Conservation (phyloP, 2,888 invertebrate species). For the Matsumyia berberina region DNA sequence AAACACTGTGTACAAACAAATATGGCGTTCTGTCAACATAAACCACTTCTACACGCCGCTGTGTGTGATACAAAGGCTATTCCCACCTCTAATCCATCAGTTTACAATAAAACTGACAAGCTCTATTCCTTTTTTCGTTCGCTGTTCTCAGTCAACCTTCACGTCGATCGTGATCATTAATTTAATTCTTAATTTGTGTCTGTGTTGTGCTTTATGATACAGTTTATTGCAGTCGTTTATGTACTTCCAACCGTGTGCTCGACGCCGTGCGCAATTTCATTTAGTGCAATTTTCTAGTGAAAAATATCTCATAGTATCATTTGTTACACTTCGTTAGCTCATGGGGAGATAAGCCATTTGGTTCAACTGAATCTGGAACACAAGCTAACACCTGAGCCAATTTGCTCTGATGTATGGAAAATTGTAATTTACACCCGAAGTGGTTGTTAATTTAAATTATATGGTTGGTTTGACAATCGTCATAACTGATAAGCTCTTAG, state of each 20-base stretch:
- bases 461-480: neutral
- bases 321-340: neutral
- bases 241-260: slow-evolving; percentile 1
- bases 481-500: slow-evolving; percentile 17
- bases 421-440: neutral
- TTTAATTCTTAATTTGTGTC: slow-evolving; percentile 7
- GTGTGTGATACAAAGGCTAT: neutral
- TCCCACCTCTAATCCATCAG: neutral
- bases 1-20: slow-evolving; percentile 10
- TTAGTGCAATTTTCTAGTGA: neutral
- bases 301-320: neutral
- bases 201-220: neutral
- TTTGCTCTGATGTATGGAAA: neutral
- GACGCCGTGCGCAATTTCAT: neutral
- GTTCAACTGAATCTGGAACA: neutral
- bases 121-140: slow-evolving; percentile 15
- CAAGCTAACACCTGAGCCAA: slow-evolving; percentile 10
- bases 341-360: slow-evolving; percentile 4
- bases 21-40: neutral
- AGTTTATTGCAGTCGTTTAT: slow-evolving; percentile 12
- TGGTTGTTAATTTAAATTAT: neutral
- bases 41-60: neutral
- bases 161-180: slow-evolving; percentile 37
- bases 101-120: slow-evolving; percentile 7
- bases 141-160: slow-evolving; percentile 30